Evolutionary conservation across 92 coral and sea anemone species (phyloP), one percentile per base, ranked within the genome.

Genomic region (Hydrozoanthus gracilis): DNA sequence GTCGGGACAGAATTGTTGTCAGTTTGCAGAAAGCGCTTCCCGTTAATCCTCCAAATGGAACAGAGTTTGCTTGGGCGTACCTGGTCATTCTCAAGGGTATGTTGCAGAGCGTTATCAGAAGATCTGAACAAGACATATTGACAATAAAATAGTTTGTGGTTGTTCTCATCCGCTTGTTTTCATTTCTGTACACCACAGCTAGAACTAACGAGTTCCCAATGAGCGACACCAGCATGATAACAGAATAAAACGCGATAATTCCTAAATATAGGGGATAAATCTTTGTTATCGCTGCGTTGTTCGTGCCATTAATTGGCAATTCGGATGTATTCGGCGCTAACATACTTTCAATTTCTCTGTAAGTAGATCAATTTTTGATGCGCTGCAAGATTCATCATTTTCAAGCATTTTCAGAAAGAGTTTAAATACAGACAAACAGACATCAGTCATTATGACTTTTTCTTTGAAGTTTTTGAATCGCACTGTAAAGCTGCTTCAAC

Each of bases 141-240:
- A 92, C 77, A 47, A 94, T 88, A 44, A 92, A 92, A 20, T 79
- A 76, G 72, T 92, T 92, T 50, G 91, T 92, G 8, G 83, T 90
- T 18, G 39, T 27, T 27, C 39, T 27, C 39, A 27, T 27, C 39
- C 39, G 39, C 39, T 27, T 27, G 39, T 27, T 94, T 8, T 91
- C 70, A 88, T 94, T 94, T 67, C 87, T 92, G 89, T 87, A 86
- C 11, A 94, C 82, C 62, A 90, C 87, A 5, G 87, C 92, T 56
- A 94, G 74, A 8, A 94, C 27, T 20, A 89, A 66, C 14, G 79
- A 61, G 83, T 94, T 94, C 3, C 98, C 93, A 0, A 77, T 14
- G 15, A 91, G 20, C 10, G 91, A 71, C 8, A 91, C 15, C 10
- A 88, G 39, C 14, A 92, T 18, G 74, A 92, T 48, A 7, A 89